Evolutionary conservation across 2,797 vertebrate genomes (phyloP).

Genomic region (Lemur catta): DNA sequence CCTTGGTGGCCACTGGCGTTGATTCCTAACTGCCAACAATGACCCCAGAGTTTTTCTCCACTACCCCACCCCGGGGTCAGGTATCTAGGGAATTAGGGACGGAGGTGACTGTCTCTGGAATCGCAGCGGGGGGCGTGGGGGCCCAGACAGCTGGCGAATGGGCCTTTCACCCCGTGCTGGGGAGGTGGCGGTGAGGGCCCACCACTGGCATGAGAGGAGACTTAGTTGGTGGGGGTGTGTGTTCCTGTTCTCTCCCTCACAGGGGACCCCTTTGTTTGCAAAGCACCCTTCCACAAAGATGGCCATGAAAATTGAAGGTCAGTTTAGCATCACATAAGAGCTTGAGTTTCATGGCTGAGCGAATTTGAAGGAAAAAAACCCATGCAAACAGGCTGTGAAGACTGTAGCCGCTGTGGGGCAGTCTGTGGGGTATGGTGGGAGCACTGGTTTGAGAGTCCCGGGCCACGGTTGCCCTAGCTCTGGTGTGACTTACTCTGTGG

Average conservation of each 20-base stretch:
- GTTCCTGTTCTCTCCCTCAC: neutral
- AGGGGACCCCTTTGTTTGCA: neutral
- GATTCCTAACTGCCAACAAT: neutral
- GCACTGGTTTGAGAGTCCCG: neutral
- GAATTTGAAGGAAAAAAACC: neutral
- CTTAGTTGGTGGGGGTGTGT: neutral
- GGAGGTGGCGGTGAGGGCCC: neutral
- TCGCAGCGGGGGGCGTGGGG: too few species aligned
- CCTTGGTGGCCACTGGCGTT: neutral
- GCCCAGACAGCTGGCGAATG: rapidly evolving
- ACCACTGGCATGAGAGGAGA: neutral
- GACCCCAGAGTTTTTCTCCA: neutral
- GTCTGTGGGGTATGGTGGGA: neutral
- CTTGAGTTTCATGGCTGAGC: neutral
- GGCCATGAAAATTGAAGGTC: neutral
- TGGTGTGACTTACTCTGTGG: neutral
- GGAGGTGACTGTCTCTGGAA: neutral
- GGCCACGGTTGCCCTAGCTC: neutral
- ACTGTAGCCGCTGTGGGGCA: neutral
- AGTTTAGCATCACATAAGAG: neutral
- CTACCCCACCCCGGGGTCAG: too few species aligned
- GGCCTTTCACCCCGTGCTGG: neutral
- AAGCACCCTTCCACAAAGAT: neutral
- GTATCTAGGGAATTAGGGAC: neutral
- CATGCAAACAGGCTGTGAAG: neutral